Percentiles rank a stretch among this genome's conserved stretches.
phyloP scores from a whole-genome alignment of 1,140 invertebrate genomes.

The Dreissena rostriformis region DNA sequence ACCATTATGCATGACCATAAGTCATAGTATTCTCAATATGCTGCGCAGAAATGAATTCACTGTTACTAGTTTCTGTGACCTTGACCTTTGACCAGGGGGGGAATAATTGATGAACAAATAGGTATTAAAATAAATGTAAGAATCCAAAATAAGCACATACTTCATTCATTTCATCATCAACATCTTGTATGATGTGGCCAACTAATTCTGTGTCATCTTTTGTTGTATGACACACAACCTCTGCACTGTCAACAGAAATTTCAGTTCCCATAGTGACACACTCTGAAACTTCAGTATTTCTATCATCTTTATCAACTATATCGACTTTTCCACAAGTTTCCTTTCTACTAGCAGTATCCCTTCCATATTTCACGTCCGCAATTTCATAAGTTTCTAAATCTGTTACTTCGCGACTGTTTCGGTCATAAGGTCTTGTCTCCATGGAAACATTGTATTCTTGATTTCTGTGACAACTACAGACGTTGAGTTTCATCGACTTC shows the following conservation, averaged over 20 bases:
- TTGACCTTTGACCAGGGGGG: too few relatives aligned
- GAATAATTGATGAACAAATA: too few relatives aligned
- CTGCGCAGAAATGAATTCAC: too few relatives aligned
- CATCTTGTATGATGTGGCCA: too few relatives aligned
- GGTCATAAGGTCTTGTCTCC: conserved; percentile 18
- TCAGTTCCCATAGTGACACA: background rate
- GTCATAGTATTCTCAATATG: too few relatives aligned
- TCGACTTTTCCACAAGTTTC: background rate
- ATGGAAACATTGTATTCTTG: conserved; percentile 29
- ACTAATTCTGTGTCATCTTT: too few relatives aligned
- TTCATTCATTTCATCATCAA: too few relatives aligned
- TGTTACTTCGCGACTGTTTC: background rate
- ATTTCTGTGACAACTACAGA: conserved; percentile 46
- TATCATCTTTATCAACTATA: background rate
- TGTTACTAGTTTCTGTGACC: too few relatives aligned
- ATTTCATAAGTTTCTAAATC: background rate
- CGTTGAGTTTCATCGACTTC: conserved; percentile 32
- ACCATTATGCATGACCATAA: too few relatives aligned
- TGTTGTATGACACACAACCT: too few relatives aligned
- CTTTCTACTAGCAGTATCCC: background rate
- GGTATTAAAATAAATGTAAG: too few relatives aligned
- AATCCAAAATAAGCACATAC: too few relatives aligned
- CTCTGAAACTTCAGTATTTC: background rate
- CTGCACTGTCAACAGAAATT: background rate
- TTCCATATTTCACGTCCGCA: background rate